Evolutionary conservation across 2,888 invertebrate genomes (phyloP).

Genomic region (Netelia fuscicornis): DNA sequence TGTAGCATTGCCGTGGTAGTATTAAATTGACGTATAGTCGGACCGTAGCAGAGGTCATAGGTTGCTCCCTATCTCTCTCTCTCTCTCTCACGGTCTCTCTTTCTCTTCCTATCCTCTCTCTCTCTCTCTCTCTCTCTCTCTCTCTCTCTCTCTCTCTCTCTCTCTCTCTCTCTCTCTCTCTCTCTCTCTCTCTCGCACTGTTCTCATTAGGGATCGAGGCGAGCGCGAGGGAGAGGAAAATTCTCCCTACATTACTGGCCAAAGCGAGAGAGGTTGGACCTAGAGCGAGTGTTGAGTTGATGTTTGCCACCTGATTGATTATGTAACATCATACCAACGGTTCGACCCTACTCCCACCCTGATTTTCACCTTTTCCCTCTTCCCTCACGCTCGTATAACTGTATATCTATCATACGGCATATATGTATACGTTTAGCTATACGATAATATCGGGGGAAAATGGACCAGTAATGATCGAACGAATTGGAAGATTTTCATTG

Average conservation of each 20-base stretch:
- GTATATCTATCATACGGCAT: not conserved
- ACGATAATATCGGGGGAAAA: too few relatives aligned
- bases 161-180: conserved; percentile 35
- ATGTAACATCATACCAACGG: conserved; percentile 82
- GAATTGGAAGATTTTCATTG: too few relatives aligned
- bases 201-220: conserved; percentile 10
- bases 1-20: conserved; percentile 78
- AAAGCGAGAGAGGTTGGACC: conserved; percentile 69
- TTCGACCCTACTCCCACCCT: conserved; percentile 67
- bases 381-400: conserved; percentile 2
- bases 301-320: conserved; percentile 84
- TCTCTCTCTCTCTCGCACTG: not conserved
- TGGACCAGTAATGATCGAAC: too few relatives aligned
- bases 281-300: conserved; percentile 83
- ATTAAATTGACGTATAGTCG: conserved; percentile 72
- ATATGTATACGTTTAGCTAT: too few relatives aligned
- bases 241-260: conserved; percentile 51
- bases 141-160: conserved; percentile 47
- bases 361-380: conserved; percentile 63
- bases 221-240: conserved; percentile 40
- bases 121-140: conserved; percentile 48
- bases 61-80: conserved; percentile 47
- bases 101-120: not conserved
- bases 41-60: conserved; percentile 45
- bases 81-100: conserved; percentile 25